Evolutionary conservation across 1,140 invertebrate species (phyloP).

Genomic region (Drosophila nigrodunni): DNA sequence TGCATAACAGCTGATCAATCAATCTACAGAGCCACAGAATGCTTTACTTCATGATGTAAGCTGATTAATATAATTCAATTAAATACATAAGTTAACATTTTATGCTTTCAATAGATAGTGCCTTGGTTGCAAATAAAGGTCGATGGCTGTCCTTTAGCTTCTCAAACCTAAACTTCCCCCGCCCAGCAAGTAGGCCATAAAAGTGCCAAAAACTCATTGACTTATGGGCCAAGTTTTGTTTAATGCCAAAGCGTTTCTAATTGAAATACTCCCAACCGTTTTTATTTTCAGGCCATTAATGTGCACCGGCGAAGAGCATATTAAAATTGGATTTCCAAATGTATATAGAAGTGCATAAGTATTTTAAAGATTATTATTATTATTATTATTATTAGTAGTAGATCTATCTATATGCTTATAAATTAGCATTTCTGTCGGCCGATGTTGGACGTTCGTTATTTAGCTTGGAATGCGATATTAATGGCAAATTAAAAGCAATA

Average conservation of each 20-base stretch:
- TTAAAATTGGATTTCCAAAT: constrained; percentile 60
- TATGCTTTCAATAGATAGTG: background rate
- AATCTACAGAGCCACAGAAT: too few species aligned
- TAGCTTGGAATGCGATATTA: constrained; percentile 81
- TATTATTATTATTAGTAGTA: constrained; percentile 56
- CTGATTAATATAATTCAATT: too few species aligned
- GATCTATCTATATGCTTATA: constrained; percentile 70
- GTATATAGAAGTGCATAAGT: constrained; percentile 22
- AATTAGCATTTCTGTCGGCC: constrained; percentile 74
- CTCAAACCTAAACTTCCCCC: background rate
- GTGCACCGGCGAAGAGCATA: constrained; percentile 30
- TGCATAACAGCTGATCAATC: too few species aligned
- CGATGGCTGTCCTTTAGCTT: too few species aligned
- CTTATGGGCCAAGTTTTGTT: constrained; percentile 63
- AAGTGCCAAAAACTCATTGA: constrained; percentile 80
- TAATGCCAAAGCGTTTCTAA: constrained; percentile 22
- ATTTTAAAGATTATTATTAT: constrained; percentile 38
- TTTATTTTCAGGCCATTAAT: constrained; percentile 34
- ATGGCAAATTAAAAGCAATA: constrained; percentile 85
- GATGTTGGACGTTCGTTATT: constrained; percentile 44
- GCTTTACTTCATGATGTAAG: too few species aligned
- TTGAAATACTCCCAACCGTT: constrained; percentile 5
- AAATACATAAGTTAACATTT: background rate
- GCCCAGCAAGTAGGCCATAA: constrained; percentile 48
- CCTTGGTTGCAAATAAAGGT: too few species aligned